Evolutionary conservation across 1,140 invertebrate genomes (phyloP).

Genomic region (Odontomachus brunneus): DNA sequence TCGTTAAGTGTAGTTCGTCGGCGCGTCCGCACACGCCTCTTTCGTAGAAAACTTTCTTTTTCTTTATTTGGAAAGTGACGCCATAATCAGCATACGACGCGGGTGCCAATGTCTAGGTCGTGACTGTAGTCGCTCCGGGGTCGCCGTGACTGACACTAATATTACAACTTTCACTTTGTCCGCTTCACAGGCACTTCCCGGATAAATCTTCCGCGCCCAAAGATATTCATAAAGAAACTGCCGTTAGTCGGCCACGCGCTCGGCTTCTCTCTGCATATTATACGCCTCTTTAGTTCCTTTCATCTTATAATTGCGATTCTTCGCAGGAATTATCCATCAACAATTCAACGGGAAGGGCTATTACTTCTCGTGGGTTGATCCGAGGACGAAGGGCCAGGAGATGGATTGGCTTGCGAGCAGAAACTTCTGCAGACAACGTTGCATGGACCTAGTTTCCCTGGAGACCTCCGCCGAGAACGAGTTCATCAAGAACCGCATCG

Average conservation of each 20-base stretch:
- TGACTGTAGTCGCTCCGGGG: constrained; percentile 57
- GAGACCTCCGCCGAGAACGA: constrained; percentile 93
- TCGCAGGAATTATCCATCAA: constrained; percentile 84
- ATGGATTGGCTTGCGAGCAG: constrained; percentile 92
- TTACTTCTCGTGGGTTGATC: constrained; percentile 94
- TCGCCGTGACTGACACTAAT: constrained; percentile 52
- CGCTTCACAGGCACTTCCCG: constrained; percentile 22
- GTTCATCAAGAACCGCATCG: constrained; percentile 91
- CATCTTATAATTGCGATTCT: constrained; percentile 23
- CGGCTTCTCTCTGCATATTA: not conserved
- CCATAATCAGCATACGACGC: constrained; percentile 67
- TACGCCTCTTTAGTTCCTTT: not conserved
- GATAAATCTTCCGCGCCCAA: constrained; percentile 21
- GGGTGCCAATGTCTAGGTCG: constrained; percentile 77
- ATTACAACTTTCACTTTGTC: constrained; percentile 76
- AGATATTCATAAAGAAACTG: constrained; percentile 21
- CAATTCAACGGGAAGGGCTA: constrained; percentile 89
- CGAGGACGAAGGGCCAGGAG: constrained; percentile 89
- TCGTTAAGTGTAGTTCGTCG: constrained; percentile 6
- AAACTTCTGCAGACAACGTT: constrained; percentile 93
- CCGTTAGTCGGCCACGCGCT: not conserved
- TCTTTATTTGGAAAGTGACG: constrained; percentile 77
- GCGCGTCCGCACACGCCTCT: not conserved
- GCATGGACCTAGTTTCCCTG: constrained; percentile 94
- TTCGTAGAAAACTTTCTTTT: constrained; percentile 74